A percentile compares a stretch with the other conserved stretches of the same genome.
These are phyloP conservation scores for Siniperca obscura DNA, from an alignment of 2,797 vertebrate species.

Conservation along the genomic window DNA sequence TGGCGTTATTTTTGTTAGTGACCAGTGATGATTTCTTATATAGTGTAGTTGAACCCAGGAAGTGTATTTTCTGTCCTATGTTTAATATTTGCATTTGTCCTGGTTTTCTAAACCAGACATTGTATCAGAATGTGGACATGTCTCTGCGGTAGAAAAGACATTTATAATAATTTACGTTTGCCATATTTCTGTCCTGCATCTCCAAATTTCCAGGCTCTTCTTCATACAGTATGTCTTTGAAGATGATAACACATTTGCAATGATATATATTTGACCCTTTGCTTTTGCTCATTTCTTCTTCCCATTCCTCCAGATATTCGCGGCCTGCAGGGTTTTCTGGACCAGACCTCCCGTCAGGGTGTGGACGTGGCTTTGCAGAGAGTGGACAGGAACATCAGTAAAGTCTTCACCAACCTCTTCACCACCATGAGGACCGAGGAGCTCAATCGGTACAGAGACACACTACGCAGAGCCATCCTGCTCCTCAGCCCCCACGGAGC, in stretches of 20 bases:
- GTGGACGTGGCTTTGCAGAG: conserved; percentile 95
- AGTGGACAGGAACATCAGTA: conserved; percentile 96
- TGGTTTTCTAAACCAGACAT: not conserved
- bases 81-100: not conserved
- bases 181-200: not conserved
- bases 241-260: not conserved
- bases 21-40: not conserved
- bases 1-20: not conserved
- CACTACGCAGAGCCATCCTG: conserved; percentile 91
- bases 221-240: not conserved
- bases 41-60: not conserved
- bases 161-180: not conserved
- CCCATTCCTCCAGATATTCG: conserved; percentile 89
- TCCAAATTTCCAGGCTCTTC: not conserved
- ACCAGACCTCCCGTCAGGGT: conserved; percentile 93
- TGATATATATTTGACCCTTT: not conserved
- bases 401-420: conserved; percentile 95
- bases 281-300: not conserved
- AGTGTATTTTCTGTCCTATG: not conserved
- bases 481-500: conserved; percentile 94
- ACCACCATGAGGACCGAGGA: conserved; percentile 97
- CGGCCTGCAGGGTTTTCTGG: conserved; percentile 94
- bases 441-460: conserved; percentile 96
- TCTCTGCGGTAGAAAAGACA: not conserved
- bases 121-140: not conserved